Conservation (phyloP, 2,797 vertebrate genomes). For the Staurois parvus region DNA sequence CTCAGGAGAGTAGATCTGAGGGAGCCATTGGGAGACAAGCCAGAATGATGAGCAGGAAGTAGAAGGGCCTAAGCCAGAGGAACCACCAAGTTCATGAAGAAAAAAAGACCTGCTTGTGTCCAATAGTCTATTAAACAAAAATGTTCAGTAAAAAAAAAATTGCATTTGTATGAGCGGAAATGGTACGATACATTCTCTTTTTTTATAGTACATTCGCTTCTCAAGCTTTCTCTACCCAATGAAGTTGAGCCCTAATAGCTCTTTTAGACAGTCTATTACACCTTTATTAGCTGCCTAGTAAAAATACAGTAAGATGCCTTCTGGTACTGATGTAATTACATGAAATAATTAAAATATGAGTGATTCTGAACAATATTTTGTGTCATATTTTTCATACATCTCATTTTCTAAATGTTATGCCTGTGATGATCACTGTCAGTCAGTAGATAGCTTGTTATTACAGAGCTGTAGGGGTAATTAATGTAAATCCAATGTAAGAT, state of each 20-base stretch:
- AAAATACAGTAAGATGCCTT: not conserved
- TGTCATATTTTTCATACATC: not conserved
- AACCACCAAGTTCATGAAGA: too few relatives aligned
- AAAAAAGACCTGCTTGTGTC: too few relatives aligned
- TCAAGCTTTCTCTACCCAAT: not conserved
- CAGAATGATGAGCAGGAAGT: too few relatives aligned
- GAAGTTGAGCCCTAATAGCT: not conserved
- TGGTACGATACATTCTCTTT: too few relatives aligned
- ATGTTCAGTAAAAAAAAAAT: too few relatives aligned
- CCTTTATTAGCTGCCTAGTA: not conserved
- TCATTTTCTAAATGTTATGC: not conserved
- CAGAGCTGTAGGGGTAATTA: constrained; percentile 6
- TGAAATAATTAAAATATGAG: not conserved
- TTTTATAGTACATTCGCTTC: not conserved
- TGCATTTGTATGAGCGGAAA: too few relatives aligned
- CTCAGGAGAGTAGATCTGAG: too few relatives aligned
- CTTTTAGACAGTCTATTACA: not conserved
- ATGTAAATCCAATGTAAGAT: constrained; percentile 23
- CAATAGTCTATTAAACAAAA: too few relatives aligned
- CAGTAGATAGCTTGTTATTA: not conserved
- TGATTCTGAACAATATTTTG: not conserved
- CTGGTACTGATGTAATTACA: not conserved
- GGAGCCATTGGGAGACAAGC: too few relatives aligned
- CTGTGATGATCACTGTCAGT: not conserved
- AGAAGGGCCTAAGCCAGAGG: too few relatives aligned